Conservation (phyloP, 2,797 vertebrate species). For the Arrhamphus sclerolepis region DNA sequence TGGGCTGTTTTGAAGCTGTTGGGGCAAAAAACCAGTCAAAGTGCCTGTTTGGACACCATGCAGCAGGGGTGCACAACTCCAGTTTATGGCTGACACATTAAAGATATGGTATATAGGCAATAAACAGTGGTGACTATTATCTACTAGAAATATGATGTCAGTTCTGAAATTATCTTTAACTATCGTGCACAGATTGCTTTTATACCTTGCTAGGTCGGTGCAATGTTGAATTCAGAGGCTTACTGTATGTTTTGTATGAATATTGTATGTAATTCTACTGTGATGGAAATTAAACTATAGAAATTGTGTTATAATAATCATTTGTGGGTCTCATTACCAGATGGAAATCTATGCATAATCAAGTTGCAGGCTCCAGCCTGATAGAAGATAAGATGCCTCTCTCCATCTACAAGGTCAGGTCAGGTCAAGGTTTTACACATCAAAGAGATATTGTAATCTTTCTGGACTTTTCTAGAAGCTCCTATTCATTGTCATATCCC, state of each 20-base stretch:
- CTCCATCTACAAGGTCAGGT: too few relatives aligned
- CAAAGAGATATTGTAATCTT: too few relatives aligned
- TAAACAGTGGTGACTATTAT: neutral
- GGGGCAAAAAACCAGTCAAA: constrained; percentile 33
- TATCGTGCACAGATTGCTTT: neutral
- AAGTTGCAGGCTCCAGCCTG: too few relatives aligned
- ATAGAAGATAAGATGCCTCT: too few relatives aligned
- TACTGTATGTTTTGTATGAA: neutral
- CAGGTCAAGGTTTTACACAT: too few relatives aligned
- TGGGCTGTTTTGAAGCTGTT: constrained; percentile 48
- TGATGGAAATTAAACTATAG: too few relatives aligned
- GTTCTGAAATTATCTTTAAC: neutral
- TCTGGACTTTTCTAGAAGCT: too few relatives aligned
- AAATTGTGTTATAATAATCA: too few relatives aligned
- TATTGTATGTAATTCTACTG: too few relatives aligned
- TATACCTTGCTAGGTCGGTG: neutral
- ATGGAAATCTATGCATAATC: too few relatives aligned
- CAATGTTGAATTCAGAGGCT: constrained; percentile 2
- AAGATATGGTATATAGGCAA: neutral
- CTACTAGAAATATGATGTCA: neutral
- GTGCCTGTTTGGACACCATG: constrained; percentile 20
- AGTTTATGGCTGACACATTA: constrained; percentile 21
- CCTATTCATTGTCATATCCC: too few relatives aligned
- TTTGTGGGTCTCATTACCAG: too few relatives aligned
- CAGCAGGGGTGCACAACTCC: constrained; percentile 63